Conservation (phyloP, 23 tunicate genomes). For the Halocynthia aurantium region DNA sequence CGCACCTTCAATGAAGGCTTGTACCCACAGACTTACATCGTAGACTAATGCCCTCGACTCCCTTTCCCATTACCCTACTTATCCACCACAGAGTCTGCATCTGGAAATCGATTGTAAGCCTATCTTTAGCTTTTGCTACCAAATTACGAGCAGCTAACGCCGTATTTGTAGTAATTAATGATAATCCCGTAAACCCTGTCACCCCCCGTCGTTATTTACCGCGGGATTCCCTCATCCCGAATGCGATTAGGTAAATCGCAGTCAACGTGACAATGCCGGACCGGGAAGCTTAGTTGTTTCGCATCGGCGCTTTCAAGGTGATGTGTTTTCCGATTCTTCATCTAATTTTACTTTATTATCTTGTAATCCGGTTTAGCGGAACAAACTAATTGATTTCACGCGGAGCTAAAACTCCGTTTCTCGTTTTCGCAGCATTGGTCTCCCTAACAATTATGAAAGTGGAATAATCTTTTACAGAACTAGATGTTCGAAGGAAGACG, state of each 20-base stretch:
- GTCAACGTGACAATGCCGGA: slow-evolving; percentile 1
- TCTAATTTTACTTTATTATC: slow-evolving; percentile 20
- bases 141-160: neutral
- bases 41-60: no score
- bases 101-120: no score
- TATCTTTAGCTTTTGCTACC: neutral
- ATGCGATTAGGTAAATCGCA: slow-evolving; percentile 25
- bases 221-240: slow-evolving; percentile 12
- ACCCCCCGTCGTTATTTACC: slow-evolving; percentile 3
- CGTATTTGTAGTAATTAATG: slow-evolving; percentile 2
- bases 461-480: no score
- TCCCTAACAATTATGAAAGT: no score
- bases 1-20: no score
- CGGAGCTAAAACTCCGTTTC: neutral
- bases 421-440: no score
- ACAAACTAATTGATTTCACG: slow-evolving; percentile 11
- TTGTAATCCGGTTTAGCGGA: slow-evolving; percentile 22
- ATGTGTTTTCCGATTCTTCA: slow-evolving; percentile 9
- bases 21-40: no score
- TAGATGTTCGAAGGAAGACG: no score
- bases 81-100: no score
- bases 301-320: slow-evolving; percentile 21
- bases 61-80: no score
- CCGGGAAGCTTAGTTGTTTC: neutral
- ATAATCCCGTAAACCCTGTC: slow-evolving; percentile 9